These are phyloP conservation scores for Crocuta crocuta DNA, from an alignment of 2,113 vertebrate species.

Conservation along the genomic window DNA sequence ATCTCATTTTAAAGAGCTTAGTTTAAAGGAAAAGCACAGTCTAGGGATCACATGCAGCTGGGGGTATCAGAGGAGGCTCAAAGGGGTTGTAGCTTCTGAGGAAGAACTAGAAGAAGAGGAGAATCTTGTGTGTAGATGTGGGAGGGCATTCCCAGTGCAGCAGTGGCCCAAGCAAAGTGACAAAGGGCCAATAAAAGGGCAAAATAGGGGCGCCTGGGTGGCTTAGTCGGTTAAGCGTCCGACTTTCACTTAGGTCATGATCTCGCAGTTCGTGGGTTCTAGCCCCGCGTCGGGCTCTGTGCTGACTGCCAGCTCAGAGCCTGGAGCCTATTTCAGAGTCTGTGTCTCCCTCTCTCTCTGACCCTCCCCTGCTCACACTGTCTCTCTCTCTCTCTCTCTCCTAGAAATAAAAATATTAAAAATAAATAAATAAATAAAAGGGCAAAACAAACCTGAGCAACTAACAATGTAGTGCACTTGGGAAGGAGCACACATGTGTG, in stretches of 20 bases:
- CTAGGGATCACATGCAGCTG: neutral
- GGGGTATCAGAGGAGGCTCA: neutral
- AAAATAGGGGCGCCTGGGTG: neutral
- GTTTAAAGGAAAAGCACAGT: neutral
- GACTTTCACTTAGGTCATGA: no score
- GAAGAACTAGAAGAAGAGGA: neutral
- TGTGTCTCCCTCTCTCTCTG: no score
- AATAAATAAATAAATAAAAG: neutral
- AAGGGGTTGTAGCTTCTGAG: neutral
- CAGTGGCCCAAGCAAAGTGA: neutral
- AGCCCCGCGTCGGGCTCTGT: no score
- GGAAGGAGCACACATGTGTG: neutral
- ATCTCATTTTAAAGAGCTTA: conserved; percentile 40
- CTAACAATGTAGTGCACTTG: neutral
- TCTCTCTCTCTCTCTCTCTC: no score
- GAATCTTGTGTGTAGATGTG: neutral
- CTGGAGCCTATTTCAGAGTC: no score
- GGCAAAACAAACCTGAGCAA: neutral
- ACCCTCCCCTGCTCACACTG: no score
- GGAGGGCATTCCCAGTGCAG: neutral
- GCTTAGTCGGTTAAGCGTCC: no score
- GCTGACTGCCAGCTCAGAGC: no score
- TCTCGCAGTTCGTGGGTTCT: no score
- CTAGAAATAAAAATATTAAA: no score
- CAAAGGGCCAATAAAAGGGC: neutral